Base-by-base conservation (phyloP, 23 tunicate genomes). In the Trididemnum nubilum region DNA sequence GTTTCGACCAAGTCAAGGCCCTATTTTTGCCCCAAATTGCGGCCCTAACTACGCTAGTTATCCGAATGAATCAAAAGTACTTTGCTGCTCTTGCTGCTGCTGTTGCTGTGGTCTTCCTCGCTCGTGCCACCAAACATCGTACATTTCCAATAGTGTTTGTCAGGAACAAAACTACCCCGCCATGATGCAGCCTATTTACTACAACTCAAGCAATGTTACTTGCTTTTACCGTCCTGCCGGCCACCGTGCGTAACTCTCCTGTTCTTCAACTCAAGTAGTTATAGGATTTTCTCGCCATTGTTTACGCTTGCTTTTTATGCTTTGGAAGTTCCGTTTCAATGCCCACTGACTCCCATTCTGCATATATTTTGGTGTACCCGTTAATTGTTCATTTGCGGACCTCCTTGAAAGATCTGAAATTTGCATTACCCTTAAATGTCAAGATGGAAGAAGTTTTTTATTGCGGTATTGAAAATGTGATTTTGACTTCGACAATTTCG, bases 221-320 rank as follows among this genome's bases (percentile, higher is more conserved):
- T 85, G 89, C 37, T 85, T 35, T 70, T 85, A 85, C 78, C 77
- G 66, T 15, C 89, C 89, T 1, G 89, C 89, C 9, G 38, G 38
- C 38, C 74, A 60, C 34, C 76, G 40, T 49, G 71, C 36, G 1
- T 35, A n/a, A n/a, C n/a, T n/a, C n/a, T n/a, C n/a, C n/a, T n/a
- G n/a, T n/a, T n/a, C n/a, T n/a, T n/a, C n/a, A n/a, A n/a, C n/a
- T n/a, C n/a, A n/a, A n/a, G n/a, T n/a, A n/a, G n/a, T n/a, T n/a
- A n/a, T n/a, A n/a, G n/a, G n/a, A n/a, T n/a, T n/a, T n/a, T n/a
- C n/a, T n/a, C n/a, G n/a, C n/a, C n/a, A n/a, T n/a, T n/a, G n/a
- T n/a, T n/a, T n/a, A n/a, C n/a, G n/a, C n/a, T n/a, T n/a, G n/a
- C n/a, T n/a, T n/a, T n/a, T n/a, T n/a, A n/a, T n/a, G n/a, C n/a